Conservation (phyloP, 2,113 vertebrate genomes). For the Brienomyrus brachyistius region DNA sequence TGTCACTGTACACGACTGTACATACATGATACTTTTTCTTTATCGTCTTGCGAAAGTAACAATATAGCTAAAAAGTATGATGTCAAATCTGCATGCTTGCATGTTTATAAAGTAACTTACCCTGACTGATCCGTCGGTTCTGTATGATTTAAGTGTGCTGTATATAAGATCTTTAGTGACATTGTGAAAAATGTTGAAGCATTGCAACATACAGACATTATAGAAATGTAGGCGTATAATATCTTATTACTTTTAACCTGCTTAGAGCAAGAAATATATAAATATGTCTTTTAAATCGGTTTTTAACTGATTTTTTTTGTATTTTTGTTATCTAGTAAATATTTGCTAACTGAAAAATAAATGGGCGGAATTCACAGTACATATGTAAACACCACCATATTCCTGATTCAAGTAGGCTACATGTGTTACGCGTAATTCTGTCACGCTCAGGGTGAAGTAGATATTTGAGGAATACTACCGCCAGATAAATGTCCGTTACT, state of each 20-base stretch:
- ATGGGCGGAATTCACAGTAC: neutral
- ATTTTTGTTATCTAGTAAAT: neutral
- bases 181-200: neutral
- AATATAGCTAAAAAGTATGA: neutral
- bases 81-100: neutral
- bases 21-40: neutral
- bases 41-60: neutral
- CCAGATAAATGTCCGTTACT: neutral
- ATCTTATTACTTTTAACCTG: neutral
- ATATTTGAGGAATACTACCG: neutral
- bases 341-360: neutral
- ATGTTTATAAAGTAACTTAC: neutral
- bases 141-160: neutral
- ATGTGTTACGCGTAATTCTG: neutral
- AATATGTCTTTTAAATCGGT: neutral
- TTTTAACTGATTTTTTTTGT: neutral
- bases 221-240: neutral
- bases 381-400: neutral
- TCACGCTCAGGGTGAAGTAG: neutral
- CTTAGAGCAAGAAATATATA: neutral
- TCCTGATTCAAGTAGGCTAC: neutral
- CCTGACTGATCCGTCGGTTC: neutral
- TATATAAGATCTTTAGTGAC: neutral
- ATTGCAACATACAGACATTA: neutral
- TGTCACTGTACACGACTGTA: neutral